A percentile compares a stretch with the other conserved stretches of the same genome.
These are phyloP conservation scores for Anhinga anhinga DNA, from an alignment of 2,113 vertebrate species.

Conservation along the genomic window DNA sequence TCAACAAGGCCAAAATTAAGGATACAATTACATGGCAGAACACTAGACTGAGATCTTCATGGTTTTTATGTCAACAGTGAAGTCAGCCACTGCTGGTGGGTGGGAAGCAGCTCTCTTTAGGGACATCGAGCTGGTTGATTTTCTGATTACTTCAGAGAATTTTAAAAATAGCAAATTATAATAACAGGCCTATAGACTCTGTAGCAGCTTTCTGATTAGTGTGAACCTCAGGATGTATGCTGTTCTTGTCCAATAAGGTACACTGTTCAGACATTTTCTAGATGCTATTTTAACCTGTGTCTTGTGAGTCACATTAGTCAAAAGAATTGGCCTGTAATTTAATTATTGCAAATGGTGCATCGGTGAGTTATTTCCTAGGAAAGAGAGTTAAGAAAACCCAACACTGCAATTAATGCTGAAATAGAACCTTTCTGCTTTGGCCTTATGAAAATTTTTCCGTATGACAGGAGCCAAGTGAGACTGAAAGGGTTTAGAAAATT, in stretches of 20 bases:
- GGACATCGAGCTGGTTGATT: conserved; percentile 59
- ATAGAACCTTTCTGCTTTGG: conserved; percentile 14
- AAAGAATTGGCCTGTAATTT: conserved; percentile 44
- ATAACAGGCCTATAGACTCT: conserved; percentile 45
- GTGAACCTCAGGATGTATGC: not conserved
- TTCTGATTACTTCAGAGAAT: conserved; percentile 66
- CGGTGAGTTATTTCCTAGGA: conserved; percentile 28
- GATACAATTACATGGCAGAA: conserved; percentile 60
- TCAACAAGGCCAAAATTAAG: conserved; percentile 63
- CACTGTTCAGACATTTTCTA: conserved; percentile 1
- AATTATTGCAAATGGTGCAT: conserved; percentile 57
- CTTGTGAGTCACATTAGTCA: conserved; percentile 47
- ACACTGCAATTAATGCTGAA: conserved; percentile 39
- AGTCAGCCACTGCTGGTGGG: conserved; percentile 60
- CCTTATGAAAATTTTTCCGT: not conserved
- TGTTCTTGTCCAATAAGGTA: conserved; percentile 3
- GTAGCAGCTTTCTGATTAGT: conserved; percentile 49
- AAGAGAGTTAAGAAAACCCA: conserved; percentile 37
- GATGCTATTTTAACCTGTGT: conserved; percentile 32
- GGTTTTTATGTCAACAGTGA: conserved; percentile 59
- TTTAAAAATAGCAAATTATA: conserved; percentile 68
- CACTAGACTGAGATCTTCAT: conserved; percentile 41
- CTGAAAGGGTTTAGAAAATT: conserved; percentile 44
- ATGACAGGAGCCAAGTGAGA: conserved; percentile 24
- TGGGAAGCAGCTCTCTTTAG: conserved; percentile 48